Evolutionary conservation across 2,888 invertebrate species (phyloP), one percentile per base, ranked within the genome.

Genomic region (Plutella xylostella): DNA sequence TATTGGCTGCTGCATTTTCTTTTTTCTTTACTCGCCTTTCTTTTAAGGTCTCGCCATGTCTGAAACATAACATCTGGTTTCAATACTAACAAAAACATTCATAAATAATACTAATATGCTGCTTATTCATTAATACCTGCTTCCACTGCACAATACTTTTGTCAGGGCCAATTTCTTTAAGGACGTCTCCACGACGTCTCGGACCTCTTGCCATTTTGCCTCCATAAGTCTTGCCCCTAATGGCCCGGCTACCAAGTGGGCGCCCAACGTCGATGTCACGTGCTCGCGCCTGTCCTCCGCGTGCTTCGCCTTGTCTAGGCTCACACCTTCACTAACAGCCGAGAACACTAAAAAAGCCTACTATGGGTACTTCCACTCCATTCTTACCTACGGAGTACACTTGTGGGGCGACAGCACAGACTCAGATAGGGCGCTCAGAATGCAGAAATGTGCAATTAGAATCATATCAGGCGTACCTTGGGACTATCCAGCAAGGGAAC

Each of bases 351-450:
- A 15, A 12, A 35, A 17, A 25, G 43, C 35, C 12, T 43, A 43
- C 17, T 43, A 25, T 11, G 43, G 35, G 9, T 43, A 43, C 22
- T 34, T 43, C 12, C 34, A 43, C 11, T 34, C 43, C 2, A 28
- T 43, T 19, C 12, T 43, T 15, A 18, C 35, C 1, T 43, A 42
- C 19, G 42, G 42, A 3, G 2, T 42, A 11, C 35, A 43, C 28
- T 22, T 43, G 11, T 43, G 43, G 43, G 37, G 35, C 4, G 17
- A 17, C 4, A 22, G 28, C 6, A 28, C 37, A 1, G 43, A 43
- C 7, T 15, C 37, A 3, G 30, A 42, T n/a, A 25, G 25, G 25
- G 25, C 25, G 5, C 25, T 25, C 5, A 25, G 25, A 9, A 25
- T 25, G 25, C 25, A 25, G 25, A 25, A 25, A 25, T 9, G 25